A percentile compares a stretch with the other conserved stretches of the same genome.
phyloP scores from a whole-genome alignment of 2,797 vertebrate genomes.

The Carapus acus region DNA sequence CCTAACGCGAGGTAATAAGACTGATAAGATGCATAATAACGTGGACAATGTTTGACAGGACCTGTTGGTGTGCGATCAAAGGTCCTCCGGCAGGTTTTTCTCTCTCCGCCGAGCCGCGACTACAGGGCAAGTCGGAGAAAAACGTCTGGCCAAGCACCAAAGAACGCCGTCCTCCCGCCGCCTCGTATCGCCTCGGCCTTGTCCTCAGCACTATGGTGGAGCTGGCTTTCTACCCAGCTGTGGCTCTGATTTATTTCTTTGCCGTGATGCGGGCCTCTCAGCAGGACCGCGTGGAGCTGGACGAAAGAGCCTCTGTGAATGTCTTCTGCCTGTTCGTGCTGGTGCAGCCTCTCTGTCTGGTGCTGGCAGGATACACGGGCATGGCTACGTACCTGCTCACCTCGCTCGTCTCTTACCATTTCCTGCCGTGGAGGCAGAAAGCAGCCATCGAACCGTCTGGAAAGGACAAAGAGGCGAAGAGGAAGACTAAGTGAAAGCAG shows the following conservation, averaged over 20 bases:
- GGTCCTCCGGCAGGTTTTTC: constrained; percentile 44
- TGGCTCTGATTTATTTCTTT: constrained; percentile 77
- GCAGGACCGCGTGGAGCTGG: constrained; percentile 65
- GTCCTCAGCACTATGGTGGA: constrained; percentile 59
- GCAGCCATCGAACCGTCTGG: neutral
- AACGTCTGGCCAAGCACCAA: constrained; percentile 12
- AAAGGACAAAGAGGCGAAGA: constrained; percentile 40
- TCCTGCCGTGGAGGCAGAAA: constrained; percentile 66
- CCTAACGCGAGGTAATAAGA: neutral
- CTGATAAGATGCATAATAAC: constrained; percentile 30
- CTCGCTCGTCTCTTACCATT: constrained; percentile 70
- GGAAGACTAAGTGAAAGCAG: constrained; percentile 57
- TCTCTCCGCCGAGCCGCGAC: neutral
- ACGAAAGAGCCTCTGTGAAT: constrained; percentile 70
- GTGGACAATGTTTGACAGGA: constrained; percentile 67
- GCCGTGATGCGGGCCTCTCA: constrained; percentile 64
- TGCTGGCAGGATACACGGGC: constrained; percentile 70
- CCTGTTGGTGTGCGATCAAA: constrained; percentile 48
- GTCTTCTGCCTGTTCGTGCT: constrained; percentile 79
- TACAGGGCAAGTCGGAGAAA: neutral
- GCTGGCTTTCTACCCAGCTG: constrained; percentile 71
- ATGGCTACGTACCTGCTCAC: constrained; percentile 72
- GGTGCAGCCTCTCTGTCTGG: constrained; percentile 73
- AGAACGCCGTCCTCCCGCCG: constrained; percentile 17
- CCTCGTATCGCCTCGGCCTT: neutral